These are phyloP conservation scores for Xestia ashworthii DNA, from an alignment of 2,888 invertebrate species.

Conservation along the genomic window DNA sequence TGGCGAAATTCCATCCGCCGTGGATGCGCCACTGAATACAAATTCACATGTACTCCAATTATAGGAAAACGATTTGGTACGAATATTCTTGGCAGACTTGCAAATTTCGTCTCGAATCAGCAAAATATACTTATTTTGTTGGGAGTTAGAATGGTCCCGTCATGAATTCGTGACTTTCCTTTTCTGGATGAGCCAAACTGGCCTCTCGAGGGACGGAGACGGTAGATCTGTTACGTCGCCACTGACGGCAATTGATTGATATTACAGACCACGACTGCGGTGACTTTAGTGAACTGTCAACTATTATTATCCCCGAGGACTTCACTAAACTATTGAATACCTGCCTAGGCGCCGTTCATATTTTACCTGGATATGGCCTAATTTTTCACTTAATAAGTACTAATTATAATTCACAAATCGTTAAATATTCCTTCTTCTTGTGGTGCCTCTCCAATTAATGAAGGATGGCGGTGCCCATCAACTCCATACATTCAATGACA, in stretches of 20 bases:
- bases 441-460: neutral
- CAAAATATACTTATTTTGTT: slow-evolving; percentile 90
- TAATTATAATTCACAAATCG: neutral
- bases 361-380: neutral
- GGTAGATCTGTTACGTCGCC: slow-evolving; percentile 68
- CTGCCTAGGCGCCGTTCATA: neutral
- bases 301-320: slow-evolving; percentile 26
- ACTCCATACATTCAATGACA: neutral
- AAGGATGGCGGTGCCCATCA: neutral
- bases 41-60: slow-evolving; percentile 91
- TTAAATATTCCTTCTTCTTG: neutral
- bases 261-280: slow-evolving; percentile 50
- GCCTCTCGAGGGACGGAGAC: slow-evolving; percentile 69
- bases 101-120: slow-evolving; percentile 89
- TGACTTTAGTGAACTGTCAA: slow-evolving; percentile 42
- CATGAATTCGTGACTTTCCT: slow-evolving; percentile 84
- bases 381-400: neutral
- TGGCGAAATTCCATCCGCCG: slow-evolving; percentile 88
- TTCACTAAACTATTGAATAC: slow-evolving; percentile 10
- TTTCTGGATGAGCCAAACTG: slow-evolving; percentile 77
- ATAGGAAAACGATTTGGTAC: slow-evolving; percentile 91
- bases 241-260: slow-evolving; percentile 62
- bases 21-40: slow-evolving; percentile 90
- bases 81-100: slow-evolving; percentile 91
- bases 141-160: slow-evolving; percentile 82